These are phyloP conservation scores for Neolamprologus devosi DNA, from an alignment of 2,113 vertebrate species.

Conservation along the genomic window DNA sequence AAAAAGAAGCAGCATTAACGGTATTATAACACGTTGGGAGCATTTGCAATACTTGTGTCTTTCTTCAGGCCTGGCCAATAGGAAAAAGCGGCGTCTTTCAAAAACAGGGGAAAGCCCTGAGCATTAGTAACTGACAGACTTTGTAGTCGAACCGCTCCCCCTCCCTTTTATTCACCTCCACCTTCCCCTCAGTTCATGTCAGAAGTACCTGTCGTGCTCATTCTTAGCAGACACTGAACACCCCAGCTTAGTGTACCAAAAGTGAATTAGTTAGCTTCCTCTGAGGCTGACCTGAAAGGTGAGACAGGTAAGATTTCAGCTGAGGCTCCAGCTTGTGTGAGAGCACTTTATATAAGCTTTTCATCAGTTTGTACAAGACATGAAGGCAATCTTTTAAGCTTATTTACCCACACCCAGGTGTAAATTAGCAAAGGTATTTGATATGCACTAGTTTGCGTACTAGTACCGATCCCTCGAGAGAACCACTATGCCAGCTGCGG, in stretches of 20 bases:
- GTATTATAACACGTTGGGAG: neutral
- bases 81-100: slow-evolving; percentile 38
- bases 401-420: neutral
- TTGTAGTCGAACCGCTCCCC: neutral
- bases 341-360: neutral
- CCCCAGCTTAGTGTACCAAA: neutral
- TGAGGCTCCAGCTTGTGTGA: neutral
- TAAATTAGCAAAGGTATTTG: neutral
- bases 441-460: neutral
- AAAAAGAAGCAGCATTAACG: neutral
- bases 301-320: neutral
- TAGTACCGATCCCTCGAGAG: neutral
- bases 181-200: neutral
- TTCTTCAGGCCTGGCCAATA: slow-evolving; percentile 16
- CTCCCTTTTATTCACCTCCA: neutral
- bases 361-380: neutral
- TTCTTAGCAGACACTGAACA: slow-evolving; percentile 8
- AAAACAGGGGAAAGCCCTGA: slow-evolving; percentile 37
- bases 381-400: neutral
- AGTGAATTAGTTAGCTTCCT: neutral
- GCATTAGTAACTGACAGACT: neutral
- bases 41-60: neutral
- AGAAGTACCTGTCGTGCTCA: slow-evolving; percentile 7
- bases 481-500: neutral
- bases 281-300: neutral